Evolutionary conservation across 2,113 vertebrate species (phyloP), one percentile per base, ranked within the genome.

Genomic region (pig (Sus scrofa)): DNA sequence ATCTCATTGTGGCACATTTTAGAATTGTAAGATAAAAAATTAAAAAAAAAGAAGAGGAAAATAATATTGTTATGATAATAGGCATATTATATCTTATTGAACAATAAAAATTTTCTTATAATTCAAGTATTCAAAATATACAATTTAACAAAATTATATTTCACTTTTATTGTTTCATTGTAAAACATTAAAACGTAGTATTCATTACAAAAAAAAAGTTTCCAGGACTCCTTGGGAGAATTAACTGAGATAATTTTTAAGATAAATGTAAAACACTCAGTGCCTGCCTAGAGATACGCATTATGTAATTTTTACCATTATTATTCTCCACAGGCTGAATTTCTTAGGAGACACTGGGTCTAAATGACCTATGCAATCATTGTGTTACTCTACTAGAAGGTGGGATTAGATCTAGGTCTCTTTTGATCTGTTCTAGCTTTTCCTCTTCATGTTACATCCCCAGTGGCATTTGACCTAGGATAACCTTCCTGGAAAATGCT

Each of bases 401-500:
- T 39, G 67, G 30, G 32, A 86, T 58, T 70, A 92, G 87, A 60
- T 22, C 58, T 34, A 73, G 34, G 27, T n/a, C 13, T 77, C 37
- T 79, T 8, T 30, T 78, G 60, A 27, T 65, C 37, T 70, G 14
- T n/a, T 86, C 30, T 32, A 70, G 58, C 1, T 50, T 92, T 65
- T 67, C 32, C 62, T 95, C 32, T 58, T 86, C 30, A 44, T 79
- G 34, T 20, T 68, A 58, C 15, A 37, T 50, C 19, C 39, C 73
- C 24, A 68, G 1, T 12, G 87, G 32, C 18, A 79, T 27, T 56
- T 89, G 65, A 26, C 6, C 58, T 78, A 77, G 19, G 15, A 62
- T 32, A 26, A 50, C 12, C 32, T 87, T 71, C 20, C 54, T 81
- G 39, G 78, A 92, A 96, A 94, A 96, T 85, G 34, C 13, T 63